phyloP scores from a whole-genome alignment of 2,797 vertebrate genomes.

The Cichlasoma orientale region DNA sequence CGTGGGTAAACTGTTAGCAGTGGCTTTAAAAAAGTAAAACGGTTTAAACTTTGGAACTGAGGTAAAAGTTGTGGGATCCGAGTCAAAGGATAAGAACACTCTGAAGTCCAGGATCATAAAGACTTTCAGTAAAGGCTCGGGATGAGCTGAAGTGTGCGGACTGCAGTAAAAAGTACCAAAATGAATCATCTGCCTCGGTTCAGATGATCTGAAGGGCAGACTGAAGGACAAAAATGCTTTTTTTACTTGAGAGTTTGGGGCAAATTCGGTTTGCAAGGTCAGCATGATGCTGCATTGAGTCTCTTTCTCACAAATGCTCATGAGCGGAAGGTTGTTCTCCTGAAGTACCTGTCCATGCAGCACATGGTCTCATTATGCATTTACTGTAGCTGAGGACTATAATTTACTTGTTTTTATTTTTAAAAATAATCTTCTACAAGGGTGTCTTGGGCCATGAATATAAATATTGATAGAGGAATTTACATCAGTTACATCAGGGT shows the following conservation, averaged over 20 bases:
- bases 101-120: neutral
- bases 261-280: neutral
- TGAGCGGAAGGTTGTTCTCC: slow-evolving; percentile 16
- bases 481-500: neutral
- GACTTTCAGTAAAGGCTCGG: neutral
- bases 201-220: neutral
- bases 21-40: no score
- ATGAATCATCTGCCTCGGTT: rapidly evolving
- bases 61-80: neutral
- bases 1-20: no score
- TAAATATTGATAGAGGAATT: slow-evolving; percentile 5
- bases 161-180: neutral
- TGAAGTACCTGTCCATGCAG: slow-evolving; percentile 19
- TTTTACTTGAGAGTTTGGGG: neutral
- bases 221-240: neutral
- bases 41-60: neutral
- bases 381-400: neutral
- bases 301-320: slow-evolving; percentile 16
- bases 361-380: neutral
- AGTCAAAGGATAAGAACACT: no score
- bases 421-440: no score
- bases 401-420: neutral
- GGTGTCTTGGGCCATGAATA: no score
- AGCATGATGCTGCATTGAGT: neutral
- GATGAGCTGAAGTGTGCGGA: rapidly evolving